Evolutionary conservation across 2,888 invertebrate genomes (phyloP).

Genomic region (Orthonevra nobilis): DNA sequence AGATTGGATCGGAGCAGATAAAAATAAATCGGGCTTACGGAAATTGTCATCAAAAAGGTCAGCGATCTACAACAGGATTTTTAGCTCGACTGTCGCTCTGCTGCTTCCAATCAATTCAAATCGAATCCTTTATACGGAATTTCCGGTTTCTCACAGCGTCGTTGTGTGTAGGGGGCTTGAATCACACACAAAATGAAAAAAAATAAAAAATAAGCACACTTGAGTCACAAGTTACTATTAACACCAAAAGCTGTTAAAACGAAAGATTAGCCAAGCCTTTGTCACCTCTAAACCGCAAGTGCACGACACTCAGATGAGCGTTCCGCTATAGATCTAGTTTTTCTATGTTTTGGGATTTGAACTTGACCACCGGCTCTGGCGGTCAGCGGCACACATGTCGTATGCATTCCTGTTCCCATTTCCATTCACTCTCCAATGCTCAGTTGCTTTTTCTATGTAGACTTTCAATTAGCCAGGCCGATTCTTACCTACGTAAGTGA

Average conservation of each 20-base stretch:
- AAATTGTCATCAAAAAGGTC: slow-evolving; percentile 65
- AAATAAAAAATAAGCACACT: no score
- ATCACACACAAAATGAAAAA: no score
- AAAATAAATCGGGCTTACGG: slow-evolving; percentile 57
- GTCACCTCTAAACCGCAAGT: slow-evolving; percentile 21
- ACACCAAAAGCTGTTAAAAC: slow-evolving; percentile 6
- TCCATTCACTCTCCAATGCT: slow-evolving; percentile 17
- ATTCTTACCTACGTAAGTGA: slow-evolving; percentile 57
- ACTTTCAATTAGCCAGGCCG: slow-evolving; percentile 28
- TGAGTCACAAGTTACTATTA: slow-evolving; percentile 26
- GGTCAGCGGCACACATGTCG: slow-evolving; percentile 27
- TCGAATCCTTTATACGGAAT: slow-evolving; percentile 51
- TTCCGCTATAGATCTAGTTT: slow-evolving; percentile 2
- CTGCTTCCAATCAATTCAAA: not conserved
- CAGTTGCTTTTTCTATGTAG: slow-evolving; percentile 1
- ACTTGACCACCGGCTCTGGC: slow-evolving; percentile 45
- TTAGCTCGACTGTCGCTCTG: not conserved
- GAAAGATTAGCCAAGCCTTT: slow-evolving; percentile 36
- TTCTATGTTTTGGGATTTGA: slow-evolving; percentile 32
- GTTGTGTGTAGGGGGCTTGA: slow-evolving; percentile 9
- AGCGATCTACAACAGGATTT: slow-evolving; percentile 69
- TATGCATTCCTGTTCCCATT: no score
- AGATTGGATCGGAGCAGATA: slow-evolving; percentile 27
- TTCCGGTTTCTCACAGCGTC: slow-evolving; percentile 42
- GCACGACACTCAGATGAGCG: not conserved